phyloP scores from a whole-genome alignment of 2,888 invertebrate genomes.

The Mythimna loreyi region DNA sequence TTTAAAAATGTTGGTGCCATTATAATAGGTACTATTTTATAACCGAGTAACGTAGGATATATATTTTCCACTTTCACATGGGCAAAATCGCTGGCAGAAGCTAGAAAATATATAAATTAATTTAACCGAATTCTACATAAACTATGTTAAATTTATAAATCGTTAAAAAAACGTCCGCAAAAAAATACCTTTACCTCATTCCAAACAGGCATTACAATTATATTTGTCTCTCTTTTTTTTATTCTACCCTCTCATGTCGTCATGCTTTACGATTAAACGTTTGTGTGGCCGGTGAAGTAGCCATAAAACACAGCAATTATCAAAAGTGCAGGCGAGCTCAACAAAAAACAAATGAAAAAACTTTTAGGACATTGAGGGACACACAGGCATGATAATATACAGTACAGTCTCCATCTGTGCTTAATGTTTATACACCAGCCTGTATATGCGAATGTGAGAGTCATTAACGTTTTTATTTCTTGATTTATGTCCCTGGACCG shows the following conservation, averaged over 20 bases:
- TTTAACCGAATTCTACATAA: background rate
- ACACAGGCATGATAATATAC: conserved; percentile 46
- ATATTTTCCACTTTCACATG: too few species aligned
- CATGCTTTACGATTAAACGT: conserved; percentile 40
- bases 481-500: conserved; percentile 52
- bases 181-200: conserved; percentile 22
- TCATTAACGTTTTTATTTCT: conserved; percentile 59
- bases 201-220: conserved; percentile 44
- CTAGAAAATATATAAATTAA: too few species aligned
- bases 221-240: conserved; percentile 45
- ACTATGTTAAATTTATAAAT: background rate
- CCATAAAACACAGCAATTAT: conserved; percentile 65
- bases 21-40: too few species aligned
- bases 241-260: conserved; percentile 51
- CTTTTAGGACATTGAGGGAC: conserved; percentile 55
- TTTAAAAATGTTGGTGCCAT: too few species aligned
- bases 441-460: conserved; percentile 50
- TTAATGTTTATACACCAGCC: conserved; percentile 44
- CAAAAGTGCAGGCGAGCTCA: conserved; percentile 56
- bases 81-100: too few species aligned
- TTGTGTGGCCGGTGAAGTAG: conserved; percentile 55
- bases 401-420: conserved; percentile 51
- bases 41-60: too few species aligned
- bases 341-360: conserved; percentile 61
- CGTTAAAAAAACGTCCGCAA: conserved; percentile 1